These are phyloP conservation scores for Lynx canadensis DNA, from an alignment of 2,113 vertebrate species.

Conservation along the genomic window DNA sequence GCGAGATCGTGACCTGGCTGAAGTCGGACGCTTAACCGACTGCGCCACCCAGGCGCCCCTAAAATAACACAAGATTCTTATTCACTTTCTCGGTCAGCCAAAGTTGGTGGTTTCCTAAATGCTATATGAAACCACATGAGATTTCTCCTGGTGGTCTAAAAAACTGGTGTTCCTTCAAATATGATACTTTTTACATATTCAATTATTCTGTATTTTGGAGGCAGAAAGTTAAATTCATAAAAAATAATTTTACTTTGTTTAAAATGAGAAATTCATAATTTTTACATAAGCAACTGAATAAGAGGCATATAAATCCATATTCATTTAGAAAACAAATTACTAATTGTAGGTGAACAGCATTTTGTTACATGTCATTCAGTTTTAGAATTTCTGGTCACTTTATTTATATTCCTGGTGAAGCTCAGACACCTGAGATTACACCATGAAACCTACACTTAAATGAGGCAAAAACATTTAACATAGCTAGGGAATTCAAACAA, in stretches of 20 bases:
- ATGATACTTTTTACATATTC: neutral
- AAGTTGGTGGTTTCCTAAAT: conserved; percentile 1
- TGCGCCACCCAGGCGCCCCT: too few relatives aligned
- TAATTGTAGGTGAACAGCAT: neutral
- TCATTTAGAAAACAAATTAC: neutral
- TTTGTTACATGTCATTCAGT: neutral
- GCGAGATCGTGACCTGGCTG: too few relatives aligned
- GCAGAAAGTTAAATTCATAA: neutral
- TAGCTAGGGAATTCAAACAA: neutral
- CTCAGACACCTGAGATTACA: neutral
- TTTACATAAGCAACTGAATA: neutral
- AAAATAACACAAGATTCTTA: conserved; percentile 54
- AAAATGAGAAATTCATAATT: neutral
- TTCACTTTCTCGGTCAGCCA: neutral
- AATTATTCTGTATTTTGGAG: neutral
- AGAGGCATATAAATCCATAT: neutral
- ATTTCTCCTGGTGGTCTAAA: neutral
- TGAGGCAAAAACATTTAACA: neutral
- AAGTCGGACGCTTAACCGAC: too few relatives aligned
- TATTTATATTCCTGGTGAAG: neutral
- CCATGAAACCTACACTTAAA: neutral
- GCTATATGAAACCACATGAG: neutral
- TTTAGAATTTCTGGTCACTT: conserved; percentile 28
- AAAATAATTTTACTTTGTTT: neutral
- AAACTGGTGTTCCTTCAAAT: neutral